These are phyloP conservation scores for Loriculus beryllinus DNA, from an alignment of 2,797 vertebrate species.

Conservation along the genomic window DNA sequence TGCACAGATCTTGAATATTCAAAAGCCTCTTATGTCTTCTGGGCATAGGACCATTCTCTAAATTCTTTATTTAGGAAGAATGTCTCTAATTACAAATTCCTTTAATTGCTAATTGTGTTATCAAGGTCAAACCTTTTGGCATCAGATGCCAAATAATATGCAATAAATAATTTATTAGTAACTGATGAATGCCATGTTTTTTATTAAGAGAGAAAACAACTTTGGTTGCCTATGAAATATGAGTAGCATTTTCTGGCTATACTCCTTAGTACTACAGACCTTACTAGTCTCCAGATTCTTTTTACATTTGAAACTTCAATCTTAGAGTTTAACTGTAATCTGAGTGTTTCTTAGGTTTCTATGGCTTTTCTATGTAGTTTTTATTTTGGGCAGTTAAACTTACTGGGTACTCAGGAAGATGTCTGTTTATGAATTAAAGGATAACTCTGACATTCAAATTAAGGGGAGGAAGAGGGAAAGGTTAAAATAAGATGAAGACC, in stretches of 20 bases:
- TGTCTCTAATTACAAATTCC: not conserved
- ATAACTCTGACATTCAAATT: not conserved
- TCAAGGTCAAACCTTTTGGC: not conserved
- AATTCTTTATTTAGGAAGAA: not conserved
- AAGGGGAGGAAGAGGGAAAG: not conserved
- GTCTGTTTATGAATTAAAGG: not conserved
- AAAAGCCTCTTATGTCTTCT: not conserved
- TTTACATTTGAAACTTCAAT: not conserved
- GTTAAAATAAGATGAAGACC: not conserved
- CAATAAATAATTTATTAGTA: not conserved
- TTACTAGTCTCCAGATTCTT: not conserved
- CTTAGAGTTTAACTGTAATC: not conserved
- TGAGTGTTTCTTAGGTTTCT: not conserved
- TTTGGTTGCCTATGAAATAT: not conserved
- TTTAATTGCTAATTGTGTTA: fast-evolving
- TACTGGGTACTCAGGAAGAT: not conserved
- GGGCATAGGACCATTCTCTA: not conserved
- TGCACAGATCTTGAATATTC: not conserved
- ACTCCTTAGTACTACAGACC: not conserved
- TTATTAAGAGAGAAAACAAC: not conserved
- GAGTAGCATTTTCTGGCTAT: not conserved
- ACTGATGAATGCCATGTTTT: not conserved
- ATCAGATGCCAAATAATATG: not conserved
- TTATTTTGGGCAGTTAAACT: not conserved
- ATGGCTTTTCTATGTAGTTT: not conserved